Base-by-base conservation (phyloP, 2,797 vertebrate genomes). In the Alca torda region DNA sequence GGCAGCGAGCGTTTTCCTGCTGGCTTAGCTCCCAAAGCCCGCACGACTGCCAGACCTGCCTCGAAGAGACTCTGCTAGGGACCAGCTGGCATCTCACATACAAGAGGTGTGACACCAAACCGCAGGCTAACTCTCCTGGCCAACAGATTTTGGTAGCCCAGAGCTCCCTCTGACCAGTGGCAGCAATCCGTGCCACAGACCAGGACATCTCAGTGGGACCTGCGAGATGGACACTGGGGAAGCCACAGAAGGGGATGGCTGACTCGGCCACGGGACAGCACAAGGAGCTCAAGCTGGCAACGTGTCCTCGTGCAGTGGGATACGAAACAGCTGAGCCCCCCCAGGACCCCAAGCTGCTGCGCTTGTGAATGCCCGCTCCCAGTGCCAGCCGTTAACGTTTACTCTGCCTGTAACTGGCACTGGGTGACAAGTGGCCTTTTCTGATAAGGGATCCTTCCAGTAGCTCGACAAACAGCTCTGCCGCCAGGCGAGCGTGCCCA, bases 361-460 rank as follows among this genome's bases (percentile, higher is more conserved):
- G 5, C 50, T 63, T 24, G 50, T 6, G 26, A 8, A 13, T 6
- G 78, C 4, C 19, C 10, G 5, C 14, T 73, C 73, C 89, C 80
- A 21, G 23, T 4, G 13, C 39, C 15, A 3, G 89, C 79, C 3
- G 6, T 69, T 94, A 92, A 72, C 20, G 8, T 53, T 77, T 15
- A 2, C 61, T 77, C 74, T 15, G 68, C 65, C 64, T 12, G 46
- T 18, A 33, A 41, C 82, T 50, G 83, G 94, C 92, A 94, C 82
- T 0, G 56, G 80, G 59, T 56, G 85, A 70, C 90, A 63, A 94
- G 85, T 80, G 76, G 56, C 81, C 43, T 33, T 35, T 80, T 21
- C 76, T 23, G 95, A 97, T 97, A 97, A 95, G 79, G 18, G 26
- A 53, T 23, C 79, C 64, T 31, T 77, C 79, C 28, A 48, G 26